Percentiles rank a stretch among this genome's conserved stretches.
Evolutionary conservation across 2,888 invertebrate species (phyloP).

Genomic region (Leptarthrus brevirostris): DNA sequence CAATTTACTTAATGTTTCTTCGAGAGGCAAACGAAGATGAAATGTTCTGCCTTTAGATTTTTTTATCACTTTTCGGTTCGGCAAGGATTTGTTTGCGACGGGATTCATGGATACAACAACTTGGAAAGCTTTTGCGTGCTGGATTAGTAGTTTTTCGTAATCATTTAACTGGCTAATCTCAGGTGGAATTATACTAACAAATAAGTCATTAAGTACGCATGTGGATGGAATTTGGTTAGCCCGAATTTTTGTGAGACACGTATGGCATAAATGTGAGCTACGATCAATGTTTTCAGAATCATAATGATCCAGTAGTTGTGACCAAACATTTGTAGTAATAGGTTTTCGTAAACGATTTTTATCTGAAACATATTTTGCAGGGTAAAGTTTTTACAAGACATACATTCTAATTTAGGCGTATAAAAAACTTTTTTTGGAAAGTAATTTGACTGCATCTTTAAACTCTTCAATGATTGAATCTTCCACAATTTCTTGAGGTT

Average conservation of each 20-base stretch:
- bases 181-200: slow-evolving; percentile 50
- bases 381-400: slow-evolving; percentile 17
- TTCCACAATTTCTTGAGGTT: slow-evolving; percentile 2
- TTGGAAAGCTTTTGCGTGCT: slow-evolving; percentile 61
- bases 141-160: slow-evolving; percentile 56
- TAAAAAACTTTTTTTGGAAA: slow-evolving; percentile 5
- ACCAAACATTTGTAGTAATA: slow-evolving; percentile 8
- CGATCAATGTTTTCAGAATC: background rate
- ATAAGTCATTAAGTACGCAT: slow-evolving; percentile 58
- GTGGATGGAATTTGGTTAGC: slow-evolving; percentile 56
- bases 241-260: slow-evolving; percentile 54
- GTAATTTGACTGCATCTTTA: slow-evolving; percentile 12
- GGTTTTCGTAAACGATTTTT: slow-evolving; percentile 8
- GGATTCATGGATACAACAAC: slow-evolving; percentile 58
- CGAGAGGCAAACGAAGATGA: slow-evolving; percentile 61
- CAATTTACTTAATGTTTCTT: slow-evolving; percentile 60
- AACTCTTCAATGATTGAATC: slow-evolving; percentile 6
- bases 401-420: slow-evolving; percentile 20
- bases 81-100: slow-evolving; percentile 59
- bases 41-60: slow-evolving; percentile 54
- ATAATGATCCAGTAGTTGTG: slow-evolving; percentile 8
- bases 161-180: slow-evolving; percentile 56
- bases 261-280: slow-evolving; percentile 44
- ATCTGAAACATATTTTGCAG: background rate
- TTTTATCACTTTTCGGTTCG: slow-evolving; percentile 55